Conservation (phyloP, 1,140 invertebrate species). For the Sarcophaga bullata region DNA sequence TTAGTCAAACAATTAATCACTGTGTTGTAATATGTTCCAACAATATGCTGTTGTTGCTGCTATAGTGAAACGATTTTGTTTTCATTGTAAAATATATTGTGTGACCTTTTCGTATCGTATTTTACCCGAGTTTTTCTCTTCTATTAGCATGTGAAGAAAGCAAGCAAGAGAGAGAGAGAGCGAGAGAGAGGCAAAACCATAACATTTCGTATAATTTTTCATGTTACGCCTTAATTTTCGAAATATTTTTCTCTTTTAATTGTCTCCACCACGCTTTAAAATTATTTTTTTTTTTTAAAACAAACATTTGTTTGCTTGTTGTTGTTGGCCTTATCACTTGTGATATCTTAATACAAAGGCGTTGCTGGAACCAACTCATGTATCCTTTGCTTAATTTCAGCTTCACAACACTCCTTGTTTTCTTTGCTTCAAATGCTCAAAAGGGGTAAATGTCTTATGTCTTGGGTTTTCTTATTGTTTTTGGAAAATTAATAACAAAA, state of each 20-base stretch:
- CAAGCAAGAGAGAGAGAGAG: too few species aligned
- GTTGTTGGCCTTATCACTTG: conserved; percentile 19
- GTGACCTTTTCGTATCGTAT: conserved; percentile 25
- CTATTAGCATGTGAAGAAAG: too few species aligned
- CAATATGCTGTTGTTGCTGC: background rate
- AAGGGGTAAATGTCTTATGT: background rate
- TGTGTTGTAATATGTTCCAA: background rate
- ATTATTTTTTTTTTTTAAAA: background rate
- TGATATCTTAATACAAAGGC: conserved; percentile 33
- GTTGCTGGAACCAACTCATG: background rate
- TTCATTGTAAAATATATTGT: background rate
- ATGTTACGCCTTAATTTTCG: background rate
- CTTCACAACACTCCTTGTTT: background rate
- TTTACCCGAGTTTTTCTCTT: too few species aligned
- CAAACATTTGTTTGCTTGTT: background rate
- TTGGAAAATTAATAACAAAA: background rate
- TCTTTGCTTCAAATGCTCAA: background rate
- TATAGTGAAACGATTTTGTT: background rate
- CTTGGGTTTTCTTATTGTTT: background rate
- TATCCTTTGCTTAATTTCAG: too few species aligned
- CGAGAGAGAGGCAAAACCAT: background rate
- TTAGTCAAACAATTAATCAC: conserved; percentile 24
- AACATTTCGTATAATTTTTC: conserved; percentile 22
- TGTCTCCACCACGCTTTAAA: conserved; percentile 16
- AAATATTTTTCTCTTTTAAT: background rate